Evolutionary conservation across 2,888 invertebrate species (phyloP), one percentile per base, ranked within the genome.

Genomic region (Brenthis hecate): DNA sequence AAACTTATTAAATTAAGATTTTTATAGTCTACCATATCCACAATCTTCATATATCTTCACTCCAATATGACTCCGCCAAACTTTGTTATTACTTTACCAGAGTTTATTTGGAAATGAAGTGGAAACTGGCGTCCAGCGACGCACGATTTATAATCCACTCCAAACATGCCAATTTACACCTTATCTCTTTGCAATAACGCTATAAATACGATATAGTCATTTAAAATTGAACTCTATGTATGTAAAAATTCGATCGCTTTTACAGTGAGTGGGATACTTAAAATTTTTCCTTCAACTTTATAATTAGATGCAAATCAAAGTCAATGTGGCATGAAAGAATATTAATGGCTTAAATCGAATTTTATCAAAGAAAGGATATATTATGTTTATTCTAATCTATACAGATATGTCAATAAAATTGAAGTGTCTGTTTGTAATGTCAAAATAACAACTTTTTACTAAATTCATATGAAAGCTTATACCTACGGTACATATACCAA

Each of bases 91-190:
- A 87, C 89, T 87, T 86, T 74, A 80, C 74, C 80, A 75, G 83
- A 89, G 85, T 89, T 89, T 88, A 88, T 87, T 88, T 86, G 83
- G 83, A 84, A 88, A 87, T 89, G 87, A 88, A 86, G 85, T 84
- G 86, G 80, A 83, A 86, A 85, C 85, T 80, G 83, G 81, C 82
- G 85, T 84, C 86, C 86, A 83, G 79, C 78, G 74, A 84, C 82
- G 80, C 78, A 81, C 81, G 78, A 87, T 86, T 87, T 86, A 87
- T 84, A 80, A 79, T 81, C 77, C 75, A 77, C 76, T 68, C 70
- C 68, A 56, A 72, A 73, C 73, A 76, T 68, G 61, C 74, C 36
- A 80, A 79, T 78, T 73, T 79, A 71, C 78, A 75, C 78, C 75
- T 80, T 85, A 78, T 75, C 13, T 13, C 74, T 11, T 57, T 32